Evolutionary conservation across 2,113 vertebrate species (phyloP).

Genomic region (Suricata suricatta): DNA sequence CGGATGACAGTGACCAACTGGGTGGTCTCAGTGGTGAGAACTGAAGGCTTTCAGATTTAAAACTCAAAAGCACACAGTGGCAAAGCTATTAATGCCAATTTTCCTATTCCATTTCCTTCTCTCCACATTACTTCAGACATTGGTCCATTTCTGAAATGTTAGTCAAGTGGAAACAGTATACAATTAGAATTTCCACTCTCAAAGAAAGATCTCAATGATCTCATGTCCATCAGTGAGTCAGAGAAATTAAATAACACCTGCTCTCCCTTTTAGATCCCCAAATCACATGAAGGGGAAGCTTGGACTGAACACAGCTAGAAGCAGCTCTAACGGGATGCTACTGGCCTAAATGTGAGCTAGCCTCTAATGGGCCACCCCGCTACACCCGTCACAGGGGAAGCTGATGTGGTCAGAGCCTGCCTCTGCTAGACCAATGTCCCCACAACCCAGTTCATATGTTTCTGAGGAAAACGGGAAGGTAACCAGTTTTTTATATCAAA

Average conservation of each 20-base stretch:
- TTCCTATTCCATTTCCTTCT: conserved; percentile 15
- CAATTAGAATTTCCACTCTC: conserved; percentile 1
- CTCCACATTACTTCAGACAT: not conserved
- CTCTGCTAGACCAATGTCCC: not conserved
- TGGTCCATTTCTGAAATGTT: conserved; percentile 1
- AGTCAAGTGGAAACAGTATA: not conserved
- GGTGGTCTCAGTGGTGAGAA: not conserved
- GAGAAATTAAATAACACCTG: not conserved
- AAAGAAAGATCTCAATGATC: not conserved
- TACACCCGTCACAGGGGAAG: not conserved
- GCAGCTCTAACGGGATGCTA: not conserved
- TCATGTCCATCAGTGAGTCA: conserved; percentile 1
- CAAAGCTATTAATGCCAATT: not conserved
- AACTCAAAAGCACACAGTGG: not conserved
- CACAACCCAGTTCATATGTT: not conserved
- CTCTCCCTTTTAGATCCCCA: not conserved
- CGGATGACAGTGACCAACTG: not conserved
- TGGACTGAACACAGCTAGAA: not conserved
- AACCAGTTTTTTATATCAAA: not conserved
- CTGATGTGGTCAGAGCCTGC: not conserved
- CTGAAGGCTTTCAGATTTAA: not conserved
- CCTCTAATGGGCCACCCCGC: not conserved
- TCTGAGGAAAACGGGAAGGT: not conserved
- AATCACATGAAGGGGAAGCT: not conserved
- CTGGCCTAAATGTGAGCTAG: not conserved